Evolutionary conservation across 2,888 invertebrate species (phyloP).

Genomic region (Yponomeuta sedellus): DNA sequence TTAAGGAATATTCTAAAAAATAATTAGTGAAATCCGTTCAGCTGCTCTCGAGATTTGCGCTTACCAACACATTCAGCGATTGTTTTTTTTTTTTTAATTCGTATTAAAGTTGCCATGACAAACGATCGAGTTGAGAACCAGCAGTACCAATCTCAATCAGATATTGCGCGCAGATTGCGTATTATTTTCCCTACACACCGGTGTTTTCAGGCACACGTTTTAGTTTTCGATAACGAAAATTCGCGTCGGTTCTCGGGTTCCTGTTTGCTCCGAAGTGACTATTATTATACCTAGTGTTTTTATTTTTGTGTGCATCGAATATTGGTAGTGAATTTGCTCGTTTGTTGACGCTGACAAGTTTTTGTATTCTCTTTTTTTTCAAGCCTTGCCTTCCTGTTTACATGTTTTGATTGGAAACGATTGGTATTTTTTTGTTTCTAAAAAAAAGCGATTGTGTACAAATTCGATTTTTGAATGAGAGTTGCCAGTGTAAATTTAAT

Average conservation of each 20-base stretch:
- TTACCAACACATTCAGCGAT: too few relatives aligned
- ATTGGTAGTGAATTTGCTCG: neutral
- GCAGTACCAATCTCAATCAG: neutral
- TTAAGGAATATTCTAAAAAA: too few relatives aligned
- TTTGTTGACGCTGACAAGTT: neutral
- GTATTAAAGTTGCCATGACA: neutral
- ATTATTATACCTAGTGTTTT: neutral
- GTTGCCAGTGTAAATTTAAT: too few relatives aligned
- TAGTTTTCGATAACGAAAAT: neutral
- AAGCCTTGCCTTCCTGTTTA: neutral
- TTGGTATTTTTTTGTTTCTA: neutral
- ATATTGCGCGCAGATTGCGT: neutral
- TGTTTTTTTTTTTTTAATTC: too few relatives aligned
- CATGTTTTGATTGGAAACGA: neutral
- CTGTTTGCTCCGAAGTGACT: neutral
- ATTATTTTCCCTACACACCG: neutral
- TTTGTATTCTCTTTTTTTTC: neutral
- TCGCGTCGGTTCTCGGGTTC: neutral
- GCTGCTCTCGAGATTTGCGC: too few relatives aligned
- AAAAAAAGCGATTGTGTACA: too few relatives aligned
- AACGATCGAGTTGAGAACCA: neutral
- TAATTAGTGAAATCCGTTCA: too few relatives aligned
- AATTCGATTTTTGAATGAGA: too few relatives aligned
- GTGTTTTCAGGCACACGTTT: neutral
- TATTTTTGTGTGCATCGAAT: neutral